These are phyloP conservation scores for Lithobates pipiens DNA, from an alignment of 2,797 vertebrate species.

Conservation along the genomic window DNA sequence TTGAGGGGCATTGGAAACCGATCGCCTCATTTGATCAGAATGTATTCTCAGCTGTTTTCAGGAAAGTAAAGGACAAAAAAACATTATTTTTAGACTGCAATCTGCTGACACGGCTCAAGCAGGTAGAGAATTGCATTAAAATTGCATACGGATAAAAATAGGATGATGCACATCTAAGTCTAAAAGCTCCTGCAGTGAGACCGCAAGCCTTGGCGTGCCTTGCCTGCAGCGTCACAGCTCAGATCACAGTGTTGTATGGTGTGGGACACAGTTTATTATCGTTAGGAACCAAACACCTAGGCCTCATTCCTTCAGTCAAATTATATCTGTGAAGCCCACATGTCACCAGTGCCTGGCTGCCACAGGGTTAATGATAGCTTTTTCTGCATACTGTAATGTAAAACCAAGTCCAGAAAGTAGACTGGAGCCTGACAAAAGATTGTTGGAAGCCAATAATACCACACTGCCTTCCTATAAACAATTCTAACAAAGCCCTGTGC, in stretches of 20 bases:
- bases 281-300: conserved; percentile 6
- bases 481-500: conserved; percentile 53
- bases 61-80: too few species aligned
- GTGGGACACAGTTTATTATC: neutral
- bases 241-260: neutral
- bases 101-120: too few species aligned
- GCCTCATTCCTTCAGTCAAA: conserved; percentile 37
- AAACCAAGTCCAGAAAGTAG: conserved; percentile 59
- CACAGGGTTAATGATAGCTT: conserved; percentile 59
- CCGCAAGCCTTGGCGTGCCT: too few species aligned
- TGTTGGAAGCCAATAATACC: conserved; percentile 62
- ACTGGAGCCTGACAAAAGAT: conserved; percentile 62
- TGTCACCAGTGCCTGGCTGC: conserved; percentile 7
- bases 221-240: neutral
- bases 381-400: conserved; percentile 55
- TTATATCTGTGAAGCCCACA: conserved; percentile 48
- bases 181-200: too few species aligned
- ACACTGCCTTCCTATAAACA: conserved; percentile 64
- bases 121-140: too few species aligned
- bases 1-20: too few species aligned
- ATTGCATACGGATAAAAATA: too few species aligned
- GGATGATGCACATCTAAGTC: too few species aligned
- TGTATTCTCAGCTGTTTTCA: too few species aligned
- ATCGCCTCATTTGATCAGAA: too few species aligned
- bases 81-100: too few species aligned